Evolutionary conservation across 2,797 vertebrate genomes (phyloP), one percentile per base, ranked within the genome.

Genomic region (Novumbra hubbsi): DNA sequence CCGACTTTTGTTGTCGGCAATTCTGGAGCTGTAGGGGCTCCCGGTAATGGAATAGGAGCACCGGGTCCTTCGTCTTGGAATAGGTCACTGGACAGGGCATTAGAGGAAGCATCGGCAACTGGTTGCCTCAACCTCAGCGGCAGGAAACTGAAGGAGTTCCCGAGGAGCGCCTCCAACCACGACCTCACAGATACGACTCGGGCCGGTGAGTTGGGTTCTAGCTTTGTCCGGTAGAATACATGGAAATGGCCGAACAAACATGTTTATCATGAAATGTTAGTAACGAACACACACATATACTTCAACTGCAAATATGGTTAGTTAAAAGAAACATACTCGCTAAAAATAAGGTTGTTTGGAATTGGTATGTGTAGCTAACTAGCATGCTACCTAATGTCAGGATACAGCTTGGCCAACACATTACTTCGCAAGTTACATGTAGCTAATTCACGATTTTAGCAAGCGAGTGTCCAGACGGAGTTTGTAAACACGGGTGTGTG

Each of bases 91-190:
- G 97, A 98, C 78, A 93, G 97, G 76, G 95, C 97, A 3, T 86
- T 98, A 80, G 97, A 99, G 79, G 97, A 99, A 88, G 97, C 97
- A 65, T 91, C 95, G 81, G 92, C 94, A 76, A 98, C 95, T 76
- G 97, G 98, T 73, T 87, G 90, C 62, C 95, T 98, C 62, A 98
- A 94, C 87, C 91, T 99, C 79, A 97, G 96, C 92, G 97, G 97
- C 95, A 95, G 98, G 95, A 99, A 99, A 84, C 94, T 98, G 87
- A 95, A 97, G 90, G 98, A 99, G 92, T 98, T 97, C 78, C 98
- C 98, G 85, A 94, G 96, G 86, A 95, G 94, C 91, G 96, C 96
- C 81, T 92, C 92, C 84, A 94, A 91, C 91, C 96, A 96, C 94
- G 97, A 99, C 92, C 94, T 99, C 73, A 96, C 95, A 83, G 98